Evolutionary conservation across 2,113 vertebrate species (phyloP), one percentile per base, ranked within the genome.

Genomic region (Seriola quinqueradiata): DNA sequence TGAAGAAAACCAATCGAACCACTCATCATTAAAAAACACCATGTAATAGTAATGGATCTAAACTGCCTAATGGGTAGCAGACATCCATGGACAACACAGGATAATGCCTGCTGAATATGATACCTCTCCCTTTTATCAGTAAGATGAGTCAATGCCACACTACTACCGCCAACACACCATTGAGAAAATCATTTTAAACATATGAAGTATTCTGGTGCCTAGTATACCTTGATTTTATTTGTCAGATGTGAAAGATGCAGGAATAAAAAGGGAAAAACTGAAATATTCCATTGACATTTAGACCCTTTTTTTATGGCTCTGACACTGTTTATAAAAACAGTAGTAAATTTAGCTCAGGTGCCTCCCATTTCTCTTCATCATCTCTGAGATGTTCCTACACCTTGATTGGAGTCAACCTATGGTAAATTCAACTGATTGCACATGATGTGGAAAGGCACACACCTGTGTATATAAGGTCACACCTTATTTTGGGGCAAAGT

Each of bases 41-140:
- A 38, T 80, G 73, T 63, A 60, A 68, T 17, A 73, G 28, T 65
- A 72, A 84, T 69, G 40, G 75, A 50, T 81, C 28, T 57, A 3
- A 73, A 44, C 64, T 9, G 44, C 25, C 64, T 80, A 90, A 87
- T 83, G 76, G 59, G 19, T 2, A 17, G 19, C 38, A 50, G 7
- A 74, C 42, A 79, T n/a, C 66, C 28, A 67, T 72, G 55, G 0
- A 72, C 48, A 71, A 71, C 60, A 50, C 40, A 34, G 25, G 34
- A 64, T 70, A 19, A 59, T 58, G 38, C 52, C 16, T 58, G 25
- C 48, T 48, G 14, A 79, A 84, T 66, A 82, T 32, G 25, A 87
- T 82, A 74, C 44, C n/a, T n/a, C 40, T 28, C 50, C 34, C 25
- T 50, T 23, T 80, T 65, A 69, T 44, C 34, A 36, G 77, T 16